phyloP scores from a whole-genome alignment of 2,797 vertebrate species.

The Heliangelus exortis region DNA sequence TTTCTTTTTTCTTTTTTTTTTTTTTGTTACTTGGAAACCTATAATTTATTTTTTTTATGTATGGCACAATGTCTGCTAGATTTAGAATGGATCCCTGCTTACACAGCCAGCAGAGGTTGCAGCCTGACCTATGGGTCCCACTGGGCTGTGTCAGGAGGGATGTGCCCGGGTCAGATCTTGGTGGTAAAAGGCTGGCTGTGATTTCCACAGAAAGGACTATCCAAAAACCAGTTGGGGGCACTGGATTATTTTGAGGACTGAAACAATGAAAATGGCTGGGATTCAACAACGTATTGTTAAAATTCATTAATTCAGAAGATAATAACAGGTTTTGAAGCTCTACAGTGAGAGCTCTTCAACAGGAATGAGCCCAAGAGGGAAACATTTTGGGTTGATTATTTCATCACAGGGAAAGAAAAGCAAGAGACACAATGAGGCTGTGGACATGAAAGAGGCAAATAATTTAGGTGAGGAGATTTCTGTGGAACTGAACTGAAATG shows the following conservation, averaged over 20 bases:
- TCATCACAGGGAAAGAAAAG: neutral
- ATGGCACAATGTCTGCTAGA: accelerated
- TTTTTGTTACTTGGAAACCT: neutral
- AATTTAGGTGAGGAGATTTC: neutral
- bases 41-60: neutral
- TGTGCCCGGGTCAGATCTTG: accelerated
- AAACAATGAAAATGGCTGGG: neutral
- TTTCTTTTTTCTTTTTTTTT: neutral
- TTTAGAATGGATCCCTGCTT: neutral
- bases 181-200: neutral
- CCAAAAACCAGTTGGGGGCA: neutral
- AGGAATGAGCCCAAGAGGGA: neutral
- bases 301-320: neutral
- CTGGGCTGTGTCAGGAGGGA: neutral
- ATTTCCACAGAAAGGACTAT: neutral
- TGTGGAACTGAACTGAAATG: neutral
- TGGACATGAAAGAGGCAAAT: neutral
- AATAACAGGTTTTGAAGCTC: neutral
- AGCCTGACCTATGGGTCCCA: neutral
- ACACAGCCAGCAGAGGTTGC: accelerated
- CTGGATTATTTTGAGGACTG: neutral
- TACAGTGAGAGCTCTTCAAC: neutral
- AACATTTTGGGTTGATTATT: neutral
- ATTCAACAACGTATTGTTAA: neutral
- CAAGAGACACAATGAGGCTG: neutral